Percentiles rank a stretch among this genome's conserved stretches.
Evolutionary conservation across 2,113 vertebrate genomes (phyloP).

Genomic region (Oryzias celebensis): DNA sequence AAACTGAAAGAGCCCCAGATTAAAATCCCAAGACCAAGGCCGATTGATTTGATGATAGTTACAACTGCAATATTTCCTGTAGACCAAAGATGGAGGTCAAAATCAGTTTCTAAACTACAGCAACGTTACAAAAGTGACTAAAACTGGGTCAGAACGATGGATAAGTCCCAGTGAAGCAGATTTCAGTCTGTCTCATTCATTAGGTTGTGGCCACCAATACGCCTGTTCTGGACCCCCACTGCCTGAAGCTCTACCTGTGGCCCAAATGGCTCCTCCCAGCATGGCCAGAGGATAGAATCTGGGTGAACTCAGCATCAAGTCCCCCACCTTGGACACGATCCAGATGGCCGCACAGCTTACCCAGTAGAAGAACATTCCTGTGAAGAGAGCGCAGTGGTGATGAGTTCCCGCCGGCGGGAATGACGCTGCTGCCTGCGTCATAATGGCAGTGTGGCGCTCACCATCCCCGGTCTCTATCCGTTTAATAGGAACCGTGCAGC

Average conservation of each 20-base stretch:
- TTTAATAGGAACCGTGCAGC: slow-evolving; percentile 88
- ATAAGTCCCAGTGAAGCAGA: too few species aligned
- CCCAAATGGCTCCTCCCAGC: slow-evolving; percentile 88
- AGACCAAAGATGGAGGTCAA: neutral
- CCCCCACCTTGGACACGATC: slow-evolving; percentile 80
- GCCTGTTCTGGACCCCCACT: neutral
- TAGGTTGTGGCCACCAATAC: too few species aligned
- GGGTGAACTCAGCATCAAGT: slow-evolving; percentile 81
- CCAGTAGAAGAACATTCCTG: slow-evolving; percentile 94
- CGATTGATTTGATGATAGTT: slow-evolving; percentile 87
- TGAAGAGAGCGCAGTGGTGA: neutral
- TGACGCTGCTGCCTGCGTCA: too few species aligned
- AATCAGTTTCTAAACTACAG: neutral
- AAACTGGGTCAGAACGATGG: too few species aligned
- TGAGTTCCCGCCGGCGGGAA: too few species aligned
- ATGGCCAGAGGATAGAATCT: slow-evolving; percentile 87
- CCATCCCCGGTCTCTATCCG: slow-evolving; percentile 87
- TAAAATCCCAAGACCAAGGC: slow-evolving; percentile 86
- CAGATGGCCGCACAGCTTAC: slow-evolving; percentile 85
- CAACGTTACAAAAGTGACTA: too few species aligned
- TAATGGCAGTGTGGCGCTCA: slow-evolving; percentile 47
- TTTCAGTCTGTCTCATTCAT: too few species aligned
- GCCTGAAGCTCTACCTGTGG: slow-evolving; percentile 79
- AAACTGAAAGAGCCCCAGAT: slow-evolving; percentile 88
- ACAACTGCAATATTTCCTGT: slow-evolving; percentile 86